Conservation (phyloP, 2,797 vertebrate species). For the Hypotaenidia philippensis region DNA sequence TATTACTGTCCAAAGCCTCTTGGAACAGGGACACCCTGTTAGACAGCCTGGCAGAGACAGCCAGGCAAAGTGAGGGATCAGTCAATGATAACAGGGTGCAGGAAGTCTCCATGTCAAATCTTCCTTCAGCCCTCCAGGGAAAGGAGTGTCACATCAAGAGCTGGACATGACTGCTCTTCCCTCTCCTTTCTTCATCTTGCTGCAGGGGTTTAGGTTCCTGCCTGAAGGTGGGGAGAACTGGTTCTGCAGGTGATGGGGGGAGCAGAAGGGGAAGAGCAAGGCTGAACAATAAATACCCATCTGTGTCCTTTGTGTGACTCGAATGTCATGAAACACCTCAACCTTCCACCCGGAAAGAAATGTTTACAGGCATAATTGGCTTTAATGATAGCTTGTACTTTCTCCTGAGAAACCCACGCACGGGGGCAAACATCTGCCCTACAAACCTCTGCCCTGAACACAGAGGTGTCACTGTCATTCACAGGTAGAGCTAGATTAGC, state of each 20-base stretch:
- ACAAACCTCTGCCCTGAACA: not conserved
- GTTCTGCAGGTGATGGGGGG: slow-evolving; percentile 5
- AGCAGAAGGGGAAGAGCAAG: not conserved
- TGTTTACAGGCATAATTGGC: slow-evolving; percentile 25
- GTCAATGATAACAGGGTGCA: not conserved
- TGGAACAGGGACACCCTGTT: not conserved
- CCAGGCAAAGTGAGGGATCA: not conserved
- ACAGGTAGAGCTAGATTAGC: not conserved
- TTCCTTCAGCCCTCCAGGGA: not conserved
- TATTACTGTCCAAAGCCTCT: not conserved
- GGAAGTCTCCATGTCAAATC: slow-evolving; percentile 25
- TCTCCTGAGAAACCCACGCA: slow-evolving; percentile 41
- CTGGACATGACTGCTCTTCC: not conserved
- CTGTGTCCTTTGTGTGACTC: slow-evolving; percentile 39
- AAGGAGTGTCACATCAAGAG: slow-evolving; percentile 11
- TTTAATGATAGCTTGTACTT: slow-evolving; percentile 46
- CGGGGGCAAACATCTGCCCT: not conserved
- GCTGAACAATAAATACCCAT: not conserved
- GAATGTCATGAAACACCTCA: slow-evolving; percentile 6
- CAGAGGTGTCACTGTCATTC: not conserved
- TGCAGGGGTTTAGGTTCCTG: slow-evolving; percentile 4
- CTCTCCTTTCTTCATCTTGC: not conserved
- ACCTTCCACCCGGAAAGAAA: slow-evolving; percentile 40
- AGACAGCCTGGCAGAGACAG: not conserved
- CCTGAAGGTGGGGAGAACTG: slow-evolving; percentile 24